Evolutionary conservation across 2,888 invertebrate species (phyloP).

Genomic region (Macrophya annulata): DNA sequence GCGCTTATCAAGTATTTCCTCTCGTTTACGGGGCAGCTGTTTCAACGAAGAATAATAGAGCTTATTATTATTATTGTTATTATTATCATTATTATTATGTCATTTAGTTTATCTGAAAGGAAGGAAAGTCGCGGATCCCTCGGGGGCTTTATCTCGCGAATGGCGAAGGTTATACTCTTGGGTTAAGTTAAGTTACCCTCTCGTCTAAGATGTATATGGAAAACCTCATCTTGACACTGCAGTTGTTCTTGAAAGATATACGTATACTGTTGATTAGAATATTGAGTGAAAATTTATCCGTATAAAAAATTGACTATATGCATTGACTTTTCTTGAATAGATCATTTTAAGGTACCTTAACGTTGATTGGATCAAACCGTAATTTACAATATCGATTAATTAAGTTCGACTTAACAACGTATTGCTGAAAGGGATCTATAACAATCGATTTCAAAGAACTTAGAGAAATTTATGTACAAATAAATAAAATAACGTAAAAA

Average conservation of each 20-base stretch:
- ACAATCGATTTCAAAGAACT: background rate
- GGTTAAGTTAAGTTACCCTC: background rate
- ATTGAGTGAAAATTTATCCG: background rate
- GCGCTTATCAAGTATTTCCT: conserved; percentile 15
- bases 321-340: background rate
- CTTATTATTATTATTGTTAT: conserved; percentile 11
- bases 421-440: background rate
- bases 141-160: background rate
- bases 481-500: background rate
- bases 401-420: background rate
- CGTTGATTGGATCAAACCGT: background rate
- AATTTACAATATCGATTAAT: background rate
- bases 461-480: background rate
- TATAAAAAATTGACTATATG: no score
- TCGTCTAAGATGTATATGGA: background rate
- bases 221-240: background rate
- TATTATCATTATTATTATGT: conserved; percentile 42
- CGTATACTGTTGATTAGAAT: background rate
- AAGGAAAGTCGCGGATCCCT: conserved; percentile 41
- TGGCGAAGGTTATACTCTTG: conserved; percentile 18
- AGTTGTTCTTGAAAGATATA: background rate
- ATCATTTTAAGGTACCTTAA: background rate
- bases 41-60: conserved; percentile 24
- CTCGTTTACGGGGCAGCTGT: conserved; percentile 27
- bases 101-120: conserved; percentile 38